Base-by-base conservation (phyloP, 2,113 vertebrate genomes). In the Carassius carassius region DNA sequence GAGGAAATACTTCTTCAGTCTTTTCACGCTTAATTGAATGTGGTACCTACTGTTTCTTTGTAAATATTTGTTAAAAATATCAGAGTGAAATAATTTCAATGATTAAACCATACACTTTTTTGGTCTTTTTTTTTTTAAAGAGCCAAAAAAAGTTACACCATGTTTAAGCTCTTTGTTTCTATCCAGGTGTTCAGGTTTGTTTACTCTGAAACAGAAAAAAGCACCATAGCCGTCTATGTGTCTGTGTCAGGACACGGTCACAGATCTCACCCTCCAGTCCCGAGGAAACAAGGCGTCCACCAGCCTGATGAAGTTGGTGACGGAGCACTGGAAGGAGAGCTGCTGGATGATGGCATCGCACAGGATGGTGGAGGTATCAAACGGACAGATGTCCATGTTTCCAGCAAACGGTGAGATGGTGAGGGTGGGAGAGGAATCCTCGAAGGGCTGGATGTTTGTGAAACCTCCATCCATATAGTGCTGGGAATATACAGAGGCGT, bases 401-500 rank as follows among this genome's bases (percentile, higher is more conserved):
- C 97, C 97, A 0, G 96, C 96, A 92, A 98, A 99, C 0, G 97
- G 96, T 54, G 93, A 97, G 84, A 98, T 94, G 0, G 97, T 98
- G 90, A 98, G 91, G 7, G 93, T 93, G 0, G 90, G 91, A 0
- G 90, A 92, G 90, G 92, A 67, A 75, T 92, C 92, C 69, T 92
- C 86, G 0, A 92, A 87, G 0, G 97, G 97, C 89, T 96, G 96
- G 90, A 97, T 94, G 84, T 92, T 90, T 0, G 94, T 97, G 88
- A 98, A 96, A 2, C 95, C 97, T 0, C 97, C 97, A 0, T 98
- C 97, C 0, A 98, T 86, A 4, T 97, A 98, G 21, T 95, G 90
- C 97, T 99, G 13, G 47, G n/a, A 73, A 3, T 56, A 29, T 7
- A 88, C n/a, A 82, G 0, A 21, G 5, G 14, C 32, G 9, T 58